These are phyloP conservation scores for Drosophila neutralis DNA, from an alignment of 2,888 invertebrate genomes.

Conservation along the genomic window DNA sequence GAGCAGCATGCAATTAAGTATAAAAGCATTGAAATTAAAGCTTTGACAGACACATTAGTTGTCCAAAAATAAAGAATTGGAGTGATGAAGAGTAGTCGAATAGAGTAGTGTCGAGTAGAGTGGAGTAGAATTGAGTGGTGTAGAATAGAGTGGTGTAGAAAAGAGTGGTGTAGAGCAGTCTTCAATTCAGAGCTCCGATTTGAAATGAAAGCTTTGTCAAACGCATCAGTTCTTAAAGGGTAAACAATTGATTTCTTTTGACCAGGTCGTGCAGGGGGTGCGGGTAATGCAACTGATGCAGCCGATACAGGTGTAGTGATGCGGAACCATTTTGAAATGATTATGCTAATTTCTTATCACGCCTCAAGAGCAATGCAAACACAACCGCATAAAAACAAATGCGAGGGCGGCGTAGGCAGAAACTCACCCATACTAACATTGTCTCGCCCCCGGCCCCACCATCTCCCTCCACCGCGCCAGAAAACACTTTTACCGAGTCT, in stretches of 20 bases:
- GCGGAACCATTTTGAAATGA: conserved; percentile 64
- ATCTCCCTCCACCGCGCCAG: background rate
- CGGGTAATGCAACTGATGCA: background rate
- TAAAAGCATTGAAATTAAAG: background rate
- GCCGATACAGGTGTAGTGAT: conserved; percentile 8
- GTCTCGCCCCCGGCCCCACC: background rate
- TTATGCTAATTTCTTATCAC: conserved; percentile 69
- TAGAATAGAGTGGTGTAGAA: background rate
- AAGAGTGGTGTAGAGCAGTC: background rate
- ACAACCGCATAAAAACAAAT: conserved; percentile 23
- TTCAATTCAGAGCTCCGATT: background rate
- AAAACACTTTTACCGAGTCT: conserved; percentile 22
- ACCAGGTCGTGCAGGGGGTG: background rate
- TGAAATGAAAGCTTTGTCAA: background rate
- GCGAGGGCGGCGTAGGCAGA: conserved; percentile 44
- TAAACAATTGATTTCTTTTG: background rate
- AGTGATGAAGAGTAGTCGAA: background rate
- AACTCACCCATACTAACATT: background rate
- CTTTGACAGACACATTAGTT: background rate
- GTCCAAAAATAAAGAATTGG: background rate
- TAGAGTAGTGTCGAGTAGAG: background rate
- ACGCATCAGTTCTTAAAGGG: background rate
- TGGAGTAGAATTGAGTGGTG: background rate
- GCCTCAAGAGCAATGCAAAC: conserved; percentile 63
- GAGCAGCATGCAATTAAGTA: background rate